Conservation (phyloP, 2,888 invertebrate genomes). For the Hetaerina titia region DNA sequence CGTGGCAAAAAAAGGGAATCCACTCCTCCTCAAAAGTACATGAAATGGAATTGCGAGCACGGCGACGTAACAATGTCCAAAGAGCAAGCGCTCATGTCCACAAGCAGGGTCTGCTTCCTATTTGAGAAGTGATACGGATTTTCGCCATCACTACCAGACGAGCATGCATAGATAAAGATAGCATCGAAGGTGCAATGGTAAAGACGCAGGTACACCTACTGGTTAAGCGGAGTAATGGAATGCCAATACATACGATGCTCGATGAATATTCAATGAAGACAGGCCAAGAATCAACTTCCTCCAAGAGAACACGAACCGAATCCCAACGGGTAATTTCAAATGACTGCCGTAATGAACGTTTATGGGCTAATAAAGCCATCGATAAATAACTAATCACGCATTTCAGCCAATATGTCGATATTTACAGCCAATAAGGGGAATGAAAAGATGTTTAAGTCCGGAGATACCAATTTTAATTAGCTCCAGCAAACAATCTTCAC, state of each 20-base stretch:
- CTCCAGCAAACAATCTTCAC: no score
- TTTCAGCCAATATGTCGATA: background rate
- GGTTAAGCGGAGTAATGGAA: background rate
- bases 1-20: background rate
- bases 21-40: background rate
- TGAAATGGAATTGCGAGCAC: slow-evolving; percentile 50
- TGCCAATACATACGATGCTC: background rate
- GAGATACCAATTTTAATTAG: no score
- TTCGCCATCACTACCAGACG: background rate
- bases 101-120: background rate
- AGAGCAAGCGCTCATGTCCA: background rate
- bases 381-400: background rate
- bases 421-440: background rate
- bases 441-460: background rate
- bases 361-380: background rate
- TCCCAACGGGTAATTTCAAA: background rate
- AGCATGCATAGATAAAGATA: background rate
- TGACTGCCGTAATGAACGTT: background rate
- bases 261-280: slow-evolving; percentile 19
- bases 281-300: background rate
- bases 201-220: background rate
- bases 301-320: background rate
- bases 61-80: slow-evolving; percentile 32
- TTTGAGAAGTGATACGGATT: background rate
- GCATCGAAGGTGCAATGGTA: background rate